Percentiles rank a stretch among this genome's conserved stretches.
phyloP scores from a whole-genome alignment of 2,113 vertebrate species.

The Notechis scutatus region DNA sequence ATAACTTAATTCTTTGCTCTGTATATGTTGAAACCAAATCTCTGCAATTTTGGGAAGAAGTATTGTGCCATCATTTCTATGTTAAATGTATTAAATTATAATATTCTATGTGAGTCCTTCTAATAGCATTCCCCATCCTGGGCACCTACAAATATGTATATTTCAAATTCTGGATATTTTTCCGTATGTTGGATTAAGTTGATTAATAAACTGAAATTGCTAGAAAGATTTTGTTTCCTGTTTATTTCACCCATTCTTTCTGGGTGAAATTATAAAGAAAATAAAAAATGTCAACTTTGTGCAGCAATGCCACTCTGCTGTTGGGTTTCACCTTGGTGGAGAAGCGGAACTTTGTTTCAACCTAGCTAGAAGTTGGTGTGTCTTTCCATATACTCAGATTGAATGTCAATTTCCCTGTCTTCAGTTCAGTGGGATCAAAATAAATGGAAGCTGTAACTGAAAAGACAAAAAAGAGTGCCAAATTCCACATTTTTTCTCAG shows the following conservation, averaged over 20 bases:
- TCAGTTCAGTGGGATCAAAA: not conserved
- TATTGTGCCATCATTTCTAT: not conserved
- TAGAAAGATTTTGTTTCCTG: not conserved
- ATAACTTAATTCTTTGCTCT: not conserved
- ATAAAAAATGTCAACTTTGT: not conserved
- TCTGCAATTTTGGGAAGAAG: not conserved
- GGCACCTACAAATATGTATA: not conserved
- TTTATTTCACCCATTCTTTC: not conserved
- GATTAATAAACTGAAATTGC: not conserved
- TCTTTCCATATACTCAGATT: not conserved
- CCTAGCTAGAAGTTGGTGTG: not conserved
- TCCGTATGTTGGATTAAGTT: not conserved
- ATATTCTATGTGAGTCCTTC: not conserved
- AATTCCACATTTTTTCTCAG: not conserved
- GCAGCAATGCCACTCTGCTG: not conserved
- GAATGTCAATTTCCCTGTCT: not conserved
- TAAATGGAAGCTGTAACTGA: not conserved
- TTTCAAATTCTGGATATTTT: not conserved
- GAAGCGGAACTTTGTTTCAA: not conserved
- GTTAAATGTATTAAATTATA: not conserved
- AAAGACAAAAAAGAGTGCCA: not conserved
- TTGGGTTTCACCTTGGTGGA: not conserved
- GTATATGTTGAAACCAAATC: not conserved
- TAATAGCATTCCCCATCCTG: not conserved
- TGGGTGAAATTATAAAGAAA: not conserved